Evolutionary conservation across 2,888 invertebrate species (phyloP).

Genomic region (Apamea crenata): DNA sequence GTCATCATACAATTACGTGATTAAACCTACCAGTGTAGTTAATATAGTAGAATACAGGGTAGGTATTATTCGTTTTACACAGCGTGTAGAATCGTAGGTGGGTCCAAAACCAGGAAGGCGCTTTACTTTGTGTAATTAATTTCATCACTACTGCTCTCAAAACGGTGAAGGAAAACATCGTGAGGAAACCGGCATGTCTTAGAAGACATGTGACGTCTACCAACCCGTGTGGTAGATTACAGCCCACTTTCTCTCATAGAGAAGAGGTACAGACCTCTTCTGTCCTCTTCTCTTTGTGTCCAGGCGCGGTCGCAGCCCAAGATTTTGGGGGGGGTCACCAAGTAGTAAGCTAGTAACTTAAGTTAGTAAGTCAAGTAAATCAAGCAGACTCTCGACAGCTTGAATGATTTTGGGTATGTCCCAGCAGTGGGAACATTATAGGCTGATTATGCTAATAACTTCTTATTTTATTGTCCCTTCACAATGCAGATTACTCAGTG

Average conservation of each 20-base stretch:
- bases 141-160: not conserved
- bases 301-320: too few relatives aligned
- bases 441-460: not conserved
- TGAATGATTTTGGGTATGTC: too few relatives aligned
- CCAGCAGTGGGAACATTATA: not conserved
- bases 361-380: too few relatives aligned
- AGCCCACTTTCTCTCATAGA: not conserved
- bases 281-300: too few relatives aligned
- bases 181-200: not conserved
- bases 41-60: not conserved
- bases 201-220: not conserved
- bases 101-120: not conserved
- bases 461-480: not conserved
- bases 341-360: too few relatives aligned
- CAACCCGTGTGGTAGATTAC: not conserved
- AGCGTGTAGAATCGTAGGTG: not conserved
- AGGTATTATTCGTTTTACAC: not conserved
- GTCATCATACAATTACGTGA: constrained; percentile 39
- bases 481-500: not conserved
- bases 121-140: not conserved
- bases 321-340: too few relatives aligned
- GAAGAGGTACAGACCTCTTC: too few relatives aligned
- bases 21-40: constrained; percentile 14
- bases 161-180: not conserved
- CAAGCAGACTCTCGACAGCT: too few relatives aligned